These are phyloP conservation scores for Alligator mississippiensis DNA, from an alignment of 2,113 vertebrate genomes.

Conservation along the genomic window DNA sequence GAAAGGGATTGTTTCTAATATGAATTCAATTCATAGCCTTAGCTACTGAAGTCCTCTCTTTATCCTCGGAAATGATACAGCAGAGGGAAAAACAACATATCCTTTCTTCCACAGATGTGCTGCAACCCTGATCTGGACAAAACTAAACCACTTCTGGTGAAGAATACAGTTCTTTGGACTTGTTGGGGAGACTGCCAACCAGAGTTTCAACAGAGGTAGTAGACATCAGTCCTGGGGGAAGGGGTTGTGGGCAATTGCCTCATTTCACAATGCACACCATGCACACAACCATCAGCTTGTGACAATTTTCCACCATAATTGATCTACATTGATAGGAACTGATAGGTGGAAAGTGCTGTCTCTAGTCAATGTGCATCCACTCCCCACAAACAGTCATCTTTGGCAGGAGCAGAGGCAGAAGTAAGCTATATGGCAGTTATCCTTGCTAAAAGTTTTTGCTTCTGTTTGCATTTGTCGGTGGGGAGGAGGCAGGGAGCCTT, in stretches of 20 bases:
- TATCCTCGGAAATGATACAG: not conserved
- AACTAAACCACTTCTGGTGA: not conserved
- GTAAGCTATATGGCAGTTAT: not conserved
- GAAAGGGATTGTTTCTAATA: accelerated
- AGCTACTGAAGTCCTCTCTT: not conserved
- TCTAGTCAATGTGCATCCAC: not conserved
- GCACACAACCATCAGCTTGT: not conserved
- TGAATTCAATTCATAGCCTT: accelerated
- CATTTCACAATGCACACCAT: not conserved
- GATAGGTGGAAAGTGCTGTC: not conserved
- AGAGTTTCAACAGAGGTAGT: not conserved
- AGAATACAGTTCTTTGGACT: not conserved
- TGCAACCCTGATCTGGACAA: not conserved
- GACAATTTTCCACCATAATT: not conserved
- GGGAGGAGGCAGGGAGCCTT: not conserved
- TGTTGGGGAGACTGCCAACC: not conserved
- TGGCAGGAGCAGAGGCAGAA: not conserved
- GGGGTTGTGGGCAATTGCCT: not conserved
- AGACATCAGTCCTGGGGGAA: not conserved
- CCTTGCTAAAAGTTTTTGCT: not conserved
- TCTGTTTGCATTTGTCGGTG: not conserved
- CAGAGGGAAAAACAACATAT: not conserved
- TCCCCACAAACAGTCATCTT: not conserved
- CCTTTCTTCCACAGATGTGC: not conserved
- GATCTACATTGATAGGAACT: not conserved